A percentile compares a stretch with the other conserved stretches of the same genome.
Conservation (phyloP, 2,888 invertebrate species). For the Dasysyrphus albostriatus region DNA sequence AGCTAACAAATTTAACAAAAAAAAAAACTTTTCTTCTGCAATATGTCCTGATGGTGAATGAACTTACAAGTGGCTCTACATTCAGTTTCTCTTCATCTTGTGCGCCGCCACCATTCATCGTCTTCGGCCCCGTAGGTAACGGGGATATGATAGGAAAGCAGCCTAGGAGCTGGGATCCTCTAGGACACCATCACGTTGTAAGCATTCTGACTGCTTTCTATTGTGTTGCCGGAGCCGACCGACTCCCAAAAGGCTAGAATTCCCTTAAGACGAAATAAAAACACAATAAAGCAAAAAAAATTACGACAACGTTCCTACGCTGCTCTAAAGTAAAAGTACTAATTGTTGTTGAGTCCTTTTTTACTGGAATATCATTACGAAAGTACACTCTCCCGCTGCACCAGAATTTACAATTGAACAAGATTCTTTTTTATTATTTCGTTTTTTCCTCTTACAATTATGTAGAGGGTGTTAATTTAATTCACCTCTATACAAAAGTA, state of each 20-base stretch:
- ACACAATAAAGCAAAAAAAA: slow-evolving; percentile 1
- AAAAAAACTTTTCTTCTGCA: slow-evolving; percentile 28
- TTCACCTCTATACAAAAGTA: slow-evolving; percentile 57
- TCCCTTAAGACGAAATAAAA: slow-evolving; percentile 34
- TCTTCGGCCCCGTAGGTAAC: not conserved
- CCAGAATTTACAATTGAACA: slow-evolving; percentile 44
- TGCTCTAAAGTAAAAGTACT: slow-evolving; percentile 54
- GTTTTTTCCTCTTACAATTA: slow-evolving; percentile 44
- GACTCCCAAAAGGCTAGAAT: slow-evolving; percentile 55
- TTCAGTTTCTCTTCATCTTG: slow-evolving; percentile 13
- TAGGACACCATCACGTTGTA: slow-evolving; percentile 45
- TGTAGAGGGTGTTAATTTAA: slow-evolving; percentile 73
- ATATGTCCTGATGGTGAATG: slow-evolving; percentile 65
- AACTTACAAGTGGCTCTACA: slow-evolving; percentile 63
- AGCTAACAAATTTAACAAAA: slow-evolving; percentile 41
- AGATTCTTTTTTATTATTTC: slow-evolving; percentile 23
- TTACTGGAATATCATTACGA: slow-evolving; percentile 61
- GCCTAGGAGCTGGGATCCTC: not conserved
- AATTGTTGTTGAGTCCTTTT: slow-evolving; percentile 72
- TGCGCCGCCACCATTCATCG: slow-evolving; percentile 22
- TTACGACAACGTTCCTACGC: slow-evolving; percentile 46
- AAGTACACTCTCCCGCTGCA: slow-evolving; percentile 46
- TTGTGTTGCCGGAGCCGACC: slow-evolving; percentile 18
- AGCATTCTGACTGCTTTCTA: slow-evolving; percentile 43
- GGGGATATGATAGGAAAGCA: not conserved